Conservation (phyloP, 2,113 vertebrate species). For the Varanus salvator region DNA sequence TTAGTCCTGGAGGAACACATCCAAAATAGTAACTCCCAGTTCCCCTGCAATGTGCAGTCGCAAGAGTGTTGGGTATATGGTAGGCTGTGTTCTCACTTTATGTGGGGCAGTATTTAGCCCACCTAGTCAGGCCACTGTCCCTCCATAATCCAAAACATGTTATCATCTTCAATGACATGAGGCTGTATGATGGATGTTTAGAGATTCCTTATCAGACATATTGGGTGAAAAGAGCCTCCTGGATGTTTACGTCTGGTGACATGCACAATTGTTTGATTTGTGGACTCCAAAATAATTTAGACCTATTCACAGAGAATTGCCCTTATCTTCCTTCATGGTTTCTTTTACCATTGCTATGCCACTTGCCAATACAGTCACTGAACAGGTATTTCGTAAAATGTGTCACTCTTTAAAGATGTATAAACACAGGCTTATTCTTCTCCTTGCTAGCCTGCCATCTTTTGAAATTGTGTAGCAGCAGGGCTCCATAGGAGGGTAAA, state of each 20-base stretch:
- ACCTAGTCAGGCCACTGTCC: not conserved
- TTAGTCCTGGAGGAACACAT: not conserved
- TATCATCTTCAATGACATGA: not conserved
- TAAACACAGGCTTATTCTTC: not conserved
- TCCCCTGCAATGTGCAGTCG: not conserved
- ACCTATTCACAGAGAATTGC: not conserved
- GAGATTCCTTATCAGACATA: not conserved
- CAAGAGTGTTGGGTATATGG: not conserved
- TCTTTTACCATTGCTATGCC: not conserved
- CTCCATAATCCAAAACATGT: not conserved
- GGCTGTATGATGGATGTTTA: not conserved
- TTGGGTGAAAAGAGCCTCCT: not conserved
- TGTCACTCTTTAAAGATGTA: not conserved
- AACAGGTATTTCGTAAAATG: not conserved
- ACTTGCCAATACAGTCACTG: not conserved
- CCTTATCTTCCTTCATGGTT: not conserved
- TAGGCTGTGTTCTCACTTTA: not conserved
- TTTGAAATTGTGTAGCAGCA: constrained; percentile 28
- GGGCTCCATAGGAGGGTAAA: constrained; percentile 20
- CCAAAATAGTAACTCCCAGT: not conserved
- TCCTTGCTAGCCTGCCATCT: constrained; percentile 11
- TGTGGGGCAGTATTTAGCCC: not conserved
- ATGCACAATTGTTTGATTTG: not conserved
- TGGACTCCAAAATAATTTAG: not conserved
- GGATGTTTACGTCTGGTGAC: not conserved